A percentile compares a stretch with the other conserved stretches of the same genome.
These are phyloP conservation scores for Pseudanteris insignis DNA, from an alignment of 2,888 invertebrate species.

Conservation along the genomic window DNA sequence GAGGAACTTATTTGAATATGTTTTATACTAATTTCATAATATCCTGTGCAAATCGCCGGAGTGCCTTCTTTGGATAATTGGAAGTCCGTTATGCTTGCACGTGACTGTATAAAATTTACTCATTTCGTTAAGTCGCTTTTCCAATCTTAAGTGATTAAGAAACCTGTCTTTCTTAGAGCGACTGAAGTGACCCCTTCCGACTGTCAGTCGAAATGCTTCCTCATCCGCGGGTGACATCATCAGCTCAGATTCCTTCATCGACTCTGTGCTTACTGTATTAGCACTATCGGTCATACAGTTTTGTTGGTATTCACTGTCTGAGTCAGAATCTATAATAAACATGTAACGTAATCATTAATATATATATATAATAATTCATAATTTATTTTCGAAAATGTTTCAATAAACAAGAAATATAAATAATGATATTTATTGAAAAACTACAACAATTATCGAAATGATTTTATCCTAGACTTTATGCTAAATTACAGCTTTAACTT, in stretches of 20 bases:
- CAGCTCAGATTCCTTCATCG: slow-evolving; percentile 28
- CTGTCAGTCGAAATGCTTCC: slow-evolving; percentile 55
- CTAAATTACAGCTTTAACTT: too few relatives aligned
- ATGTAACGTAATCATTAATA: too few relatives aligned
- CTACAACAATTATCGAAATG: too few relatives aligned
- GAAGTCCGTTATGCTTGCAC: slow-evolving; percentile 43
- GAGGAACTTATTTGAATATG: slow-evolving; percentile 11
- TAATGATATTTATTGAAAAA: too few relatives aligned
- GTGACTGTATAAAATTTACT: slow-evolving; percentile 53
- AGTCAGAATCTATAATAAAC: slow-evolving; percentile 49
- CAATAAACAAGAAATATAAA: too few relatives aligned
- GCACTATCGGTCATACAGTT: slow-evolving; percentile 29
- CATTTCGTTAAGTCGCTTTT: slow-evolving; percentile 56
- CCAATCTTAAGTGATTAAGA: slow-evolving; percentile 57
- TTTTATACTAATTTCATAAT: slow-evolving; percentile 12
- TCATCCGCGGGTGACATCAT: slow-evolving; percentile 56
- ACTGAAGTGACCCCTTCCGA: slow-evolving; percentile 57
- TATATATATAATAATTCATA: too few relatives aligned
- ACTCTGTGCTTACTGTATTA: slow-evolving; percentile 38
- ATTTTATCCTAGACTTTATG: too few relatives aligned
- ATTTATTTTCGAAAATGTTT: too few relatives aligned
- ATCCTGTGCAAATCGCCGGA: slow-evolving; percentile 51
- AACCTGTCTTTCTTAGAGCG: slow-evolving; percentile 59
- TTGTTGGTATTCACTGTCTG: slow-evolving; percentile 37
- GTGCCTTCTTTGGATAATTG: slow-evolving; percentile 47